A percentile compares a stretch with the other conserved stretches of the same genome.
Conservation (phyloP, 2,888 invertebrate species). For the Stenolophus ochropezus region DNA sequence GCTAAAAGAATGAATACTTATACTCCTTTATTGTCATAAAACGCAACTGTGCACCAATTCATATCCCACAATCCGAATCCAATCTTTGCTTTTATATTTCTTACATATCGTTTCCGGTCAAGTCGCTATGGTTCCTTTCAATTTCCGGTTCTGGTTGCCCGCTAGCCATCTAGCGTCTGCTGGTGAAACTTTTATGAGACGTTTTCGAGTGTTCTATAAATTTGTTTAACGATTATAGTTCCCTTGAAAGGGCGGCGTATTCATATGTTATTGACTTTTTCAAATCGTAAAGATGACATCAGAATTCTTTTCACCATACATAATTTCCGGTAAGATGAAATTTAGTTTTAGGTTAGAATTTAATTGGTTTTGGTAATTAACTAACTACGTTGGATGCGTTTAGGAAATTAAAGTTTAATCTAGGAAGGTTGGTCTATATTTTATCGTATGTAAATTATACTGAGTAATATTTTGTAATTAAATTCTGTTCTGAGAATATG, state of each 20-base stretch:
- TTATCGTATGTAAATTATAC: background rate
- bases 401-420: conserved; percentile 10
- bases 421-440: background rate
- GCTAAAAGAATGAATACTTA: background rate
- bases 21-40: background rate
- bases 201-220: conserved; percentile 52
- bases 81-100: conserved; percentile 20
- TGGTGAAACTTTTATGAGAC: conserved; percentile 52
- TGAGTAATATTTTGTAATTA: too few relatives aligned
- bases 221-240: conserved; percentile 51
- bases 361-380: conserved; percentile 1
- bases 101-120: conserved; percentile 34
- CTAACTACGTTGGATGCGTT: background rate
- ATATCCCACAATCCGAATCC: conserved; percentile 12
- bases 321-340: conserved; percentile 23
- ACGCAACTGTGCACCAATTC: background rate
- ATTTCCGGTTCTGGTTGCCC: conserved; percentile 3
- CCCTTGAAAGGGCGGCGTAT: conserved; percentile 21
- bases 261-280: conserved; percentile 58
- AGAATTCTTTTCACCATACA: background rate
- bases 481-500: too few relatives aligned
- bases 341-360: conserved; percentile 31
- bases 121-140: conserved; percentile 7
- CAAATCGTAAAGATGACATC: conserved; percentile 26
- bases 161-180: background rate